These are phyloP conservation scores for Urophycis tenuis DNA, from an alignment of 2,797 vertebrate species.

Conservation along the genomic window DNA sequence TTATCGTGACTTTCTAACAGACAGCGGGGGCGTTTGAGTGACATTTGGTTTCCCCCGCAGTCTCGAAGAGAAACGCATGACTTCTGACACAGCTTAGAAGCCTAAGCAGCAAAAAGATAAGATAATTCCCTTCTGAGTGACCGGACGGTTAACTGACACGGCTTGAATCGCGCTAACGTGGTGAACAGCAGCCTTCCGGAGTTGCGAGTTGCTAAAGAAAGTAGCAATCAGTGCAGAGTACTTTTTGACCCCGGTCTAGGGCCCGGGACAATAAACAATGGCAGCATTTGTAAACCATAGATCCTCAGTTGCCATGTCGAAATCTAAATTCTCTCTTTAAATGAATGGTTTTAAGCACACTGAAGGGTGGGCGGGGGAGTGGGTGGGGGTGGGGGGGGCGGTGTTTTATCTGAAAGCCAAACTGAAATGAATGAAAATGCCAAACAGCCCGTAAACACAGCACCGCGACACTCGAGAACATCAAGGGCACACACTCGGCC, in stretches of 20 bases:
- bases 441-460: not conserved
- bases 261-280: not conserved
- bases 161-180: not conserved
- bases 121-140: not conserved
- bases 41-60: not conserved
- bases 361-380: too few species aligned
- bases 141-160: not conserved
- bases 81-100: not conserved
- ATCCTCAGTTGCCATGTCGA: not conserved
- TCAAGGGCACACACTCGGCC: conserved; percentile 44
- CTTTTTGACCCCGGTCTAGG: not conserved
- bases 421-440: conserved; percentile 28
- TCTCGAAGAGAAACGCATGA: not conserved
- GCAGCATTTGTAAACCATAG: not conserved
- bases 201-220: not conserved
- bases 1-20: conserved; percentile 16
- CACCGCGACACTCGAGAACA: conserved; percentile 25
- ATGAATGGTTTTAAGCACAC: not conserved
- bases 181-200: not conserved
- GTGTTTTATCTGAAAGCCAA: conserved; percentile 8
- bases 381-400: not conserved
- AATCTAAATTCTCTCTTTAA: not conserved
- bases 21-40: not conserved
- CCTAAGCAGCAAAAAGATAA: not conserved
- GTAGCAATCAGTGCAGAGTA: not conserved